Conservation (phyloP, 2,888 invertebrate species). For the Peribatodes rhomboidaria region DNA sequence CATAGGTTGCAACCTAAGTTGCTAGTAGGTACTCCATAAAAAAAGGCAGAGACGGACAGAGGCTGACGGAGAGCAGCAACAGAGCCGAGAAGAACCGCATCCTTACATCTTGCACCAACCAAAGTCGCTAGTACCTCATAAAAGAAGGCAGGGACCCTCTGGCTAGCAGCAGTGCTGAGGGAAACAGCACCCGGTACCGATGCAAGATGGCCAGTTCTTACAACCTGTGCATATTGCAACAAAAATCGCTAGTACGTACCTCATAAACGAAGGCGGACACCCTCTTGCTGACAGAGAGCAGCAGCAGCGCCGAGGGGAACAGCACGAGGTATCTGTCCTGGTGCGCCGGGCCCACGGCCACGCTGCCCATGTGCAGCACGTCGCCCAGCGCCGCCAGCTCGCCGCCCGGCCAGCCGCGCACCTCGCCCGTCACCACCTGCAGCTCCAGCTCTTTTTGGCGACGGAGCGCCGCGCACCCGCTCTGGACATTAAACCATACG, state of each 20-base stretch:
- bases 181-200: too few relatives aligned
- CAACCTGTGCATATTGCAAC: too few relatives aligned
- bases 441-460: conserved; percentile 98
- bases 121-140: too few relatives aligned
- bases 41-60: too few relatives aligned
- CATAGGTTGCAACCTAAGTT: too few relatives aligned
- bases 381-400: conserved; percentile 90
- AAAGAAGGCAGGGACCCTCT: too few relatives aligned
- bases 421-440: conserved; percentile 97
- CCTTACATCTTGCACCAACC: too few relatives aligned
- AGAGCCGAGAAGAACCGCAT: too few relatives aligned
- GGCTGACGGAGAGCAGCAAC: too few relatives aligned
- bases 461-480: conserved; percentile 94
- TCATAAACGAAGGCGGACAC: conserved; percentile 98
- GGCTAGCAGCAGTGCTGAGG: too few relatives aligned
- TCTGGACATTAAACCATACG: conserved; percentile 81
- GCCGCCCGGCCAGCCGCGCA: conserved; percentile 97
- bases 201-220: too few relatives aligned
- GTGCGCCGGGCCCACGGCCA: conserved; percentile 94
- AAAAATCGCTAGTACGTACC: conserved; percentile 80
- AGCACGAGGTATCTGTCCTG: conserved; percentile 96
- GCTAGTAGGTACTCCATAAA: too few relatives aligned
- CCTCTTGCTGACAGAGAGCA: conserved; percentile 96
- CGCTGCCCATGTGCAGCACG: conserved; percentile 96
- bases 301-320: conserved; percentile 95